Conservation (phyloP, 53 echinoderm and acorn worm genomes). For the Stichopus horrens region DNA sequence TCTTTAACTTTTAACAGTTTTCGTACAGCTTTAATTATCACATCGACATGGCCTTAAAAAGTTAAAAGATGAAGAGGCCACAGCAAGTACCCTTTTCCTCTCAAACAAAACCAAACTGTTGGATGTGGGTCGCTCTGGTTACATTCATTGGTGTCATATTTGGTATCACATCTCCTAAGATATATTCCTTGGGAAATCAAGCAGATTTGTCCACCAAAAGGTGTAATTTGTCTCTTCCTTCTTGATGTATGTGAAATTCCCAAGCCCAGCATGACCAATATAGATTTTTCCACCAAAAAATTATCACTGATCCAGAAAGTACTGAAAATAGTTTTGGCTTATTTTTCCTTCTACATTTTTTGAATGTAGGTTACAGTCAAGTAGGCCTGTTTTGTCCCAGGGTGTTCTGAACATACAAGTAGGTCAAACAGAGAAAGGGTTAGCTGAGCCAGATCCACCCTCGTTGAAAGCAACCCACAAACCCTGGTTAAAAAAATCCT, state of each 20-base stretch:
- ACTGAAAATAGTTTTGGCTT: neutral
- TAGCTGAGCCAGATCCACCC: slow-evolving; percentile 1
- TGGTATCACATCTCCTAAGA: neutral
- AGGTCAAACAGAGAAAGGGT: slow-evolving; percentile 1
- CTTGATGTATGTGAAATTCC: neutral
- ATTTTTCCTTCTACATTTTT: too few species aligned
- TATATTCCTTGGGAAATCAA: slow-evolving; percentile 10
- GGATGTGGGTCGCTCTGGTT: neutral
- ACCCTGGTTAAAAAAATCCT: neutral
- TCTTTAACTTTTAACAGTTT: too few species aligned
- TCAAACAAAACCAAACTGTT: neutral
- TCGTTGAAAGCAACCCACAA: neutral
- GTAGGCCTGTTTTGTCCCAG: neutral
- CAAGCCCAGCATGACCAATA: slow-evolving; percentile 1
- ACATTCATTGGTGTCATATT: neutral
- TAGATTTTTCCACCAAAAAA: neutral
- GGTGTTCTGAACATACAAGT: neutral
- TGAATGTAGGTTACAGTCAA: slow-evolving; percentile 18
- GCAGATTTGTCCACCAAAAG: neutral
- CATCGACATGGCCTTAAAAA: too few species aligned
- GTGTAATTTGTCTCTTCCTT: neutral
- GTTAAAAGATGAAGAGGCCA: too few species aligned
- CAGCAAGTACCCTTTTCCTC: too few species aligned
- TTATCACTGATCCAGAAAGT: neutral
- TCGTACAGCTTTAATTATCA: too few species aligned